A percentile compares a stretch with the other conserved stretches of the same genome.
Evolutionary conservation across 2,888 invertebrate species (phyloP).

Genomic region (Idaea straminata): DNA sequence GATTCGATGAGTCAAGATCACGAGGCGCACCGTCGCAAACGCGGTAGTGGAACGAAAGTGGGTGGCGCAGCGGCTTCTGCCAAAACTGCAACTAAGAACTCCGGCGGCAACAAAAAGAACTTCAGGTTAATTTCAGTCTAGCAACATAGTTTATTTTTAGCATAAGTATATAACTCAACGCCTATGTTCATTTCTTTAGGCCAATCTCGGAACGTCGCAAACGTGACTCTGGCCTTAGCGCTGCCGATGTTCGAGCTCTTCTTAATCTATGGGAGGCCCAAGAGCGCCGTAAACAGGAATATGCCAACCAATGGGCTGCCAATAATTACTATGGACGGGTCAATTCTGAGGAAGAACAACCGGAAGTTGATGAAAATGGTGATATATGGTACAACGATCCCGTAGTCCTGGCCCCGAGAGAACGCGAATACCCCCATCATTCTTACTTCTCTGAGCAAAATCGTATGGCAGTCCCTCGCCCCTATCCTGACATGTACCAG

Average conservation of each 20-base stretch:
- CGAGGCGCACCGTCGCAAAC: slow-evolving; percentile 62
- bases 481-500: slow-evolving; percentile 68
- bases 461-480: slow-evolving; percentile 63
- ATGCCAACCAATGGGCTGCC: slow-evolving; percentile 68
- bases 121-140: slow-evolving; percentile 56
- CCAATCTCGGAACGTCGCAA: slow-evolving; percentile 77
- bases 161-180: slow-evolving; percentile 10
- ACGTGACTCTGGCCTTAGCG: slow-evolving; percentile 81
- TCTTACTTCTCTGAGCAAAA: slow-evolving; percentile 75
- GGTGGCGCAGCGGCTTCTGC: slow-evolving; percentile 72
- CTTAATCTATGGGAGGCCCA: slow-evolving; percentile 82
- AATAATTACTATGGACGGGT: slow-evolving; percentile 65
- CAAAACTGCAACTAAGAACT: slow-evolving; percentile 70
- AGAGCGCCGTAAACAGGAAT: slow-evolving; percentile 75
- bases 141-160: slow-evolving; percentile 5
- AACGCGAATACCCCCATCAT: slow-evolving; percentile 65
- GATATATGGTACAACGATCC: slow-evolving; percentile 82
- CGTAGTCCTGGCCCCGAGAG: slow-evolving; percentile 70
- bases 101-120: slow-evolving; percentile 72
- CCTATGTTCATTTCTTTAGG: slow-evolving; percentile 39
- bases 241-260: slow-evolving; percentile 81
- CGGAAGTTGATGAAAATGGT: slow-evolving; percentile 74
- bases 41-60: slow-evolving; percentile 70
- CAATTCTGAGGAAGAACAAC: slow-evolving; percentile 71
- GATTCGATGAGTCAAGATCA: slow-evolving; percentile 57